Evolutionary conservation across 2,888 invertebrate genomes (phyloP), one percentile per base, ranked within the genome.

Genomic region (Lepidochitona cinerea): DNA sequence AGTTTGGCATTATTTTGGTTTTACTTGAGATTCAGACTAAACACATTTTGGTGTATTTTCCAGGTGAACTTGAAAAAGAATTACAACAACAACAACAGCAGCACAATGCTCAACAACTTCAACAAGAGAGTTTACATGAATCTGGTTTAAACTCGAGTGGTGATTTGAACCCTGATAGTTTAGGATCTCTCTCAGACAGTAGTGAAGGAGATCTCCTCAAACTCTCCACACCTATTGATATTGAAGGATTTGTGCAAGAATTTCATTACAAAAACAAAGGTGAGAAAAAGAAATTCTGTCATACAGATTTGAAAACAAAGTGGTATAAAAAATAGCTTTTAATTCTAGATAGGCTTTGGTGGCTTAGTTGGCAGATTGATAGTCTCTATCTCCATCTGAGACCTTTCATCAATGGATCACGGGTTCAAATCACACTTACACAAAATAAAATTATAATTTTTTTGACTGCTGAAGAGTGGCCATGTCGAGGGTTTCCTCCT

Each of bases 261-360:
- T 87, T 88, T 73, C 69, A 85, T 49, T 77, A 83, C 18, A 86
- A 84, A 77, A 86, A 87, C 73, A 74, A 71, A 75, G 84, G 87
- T 86, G 29, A 41, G 18, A 9, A 41, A 12, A n/a, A n/a, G n/a
- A n/a, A n/a, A n/a, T n/a, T n/a, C n/a, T n/a, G n/a, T 41, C 49
- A 41, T 41, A 41, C 12, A 41, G n/a, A 41, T 41, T 41, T 14
- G 12, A 14, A 41, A 41, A 41, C 12, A 41, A 14, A 41, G 12
- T 41, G 49, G n/a, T 41, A 41, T 14, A n/a, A 41, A 41, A 41
- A 41, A n/a, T 14, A 41, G n/a, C 12, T 41, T 12, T 41, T 12
- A 41, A n/a, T n/a, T 41, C 12, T 41, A n/a, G 49, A 12, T n/a
- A 41, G 49, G n/a, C 18, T 41, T 41, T 41, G n/a, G 12, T 41